These are phyloP conservation scores for Phalacrocorax brasilianus DNA, from an alignment of 2,113 vertebrate species.

Conservation along the genomic window DNA sequence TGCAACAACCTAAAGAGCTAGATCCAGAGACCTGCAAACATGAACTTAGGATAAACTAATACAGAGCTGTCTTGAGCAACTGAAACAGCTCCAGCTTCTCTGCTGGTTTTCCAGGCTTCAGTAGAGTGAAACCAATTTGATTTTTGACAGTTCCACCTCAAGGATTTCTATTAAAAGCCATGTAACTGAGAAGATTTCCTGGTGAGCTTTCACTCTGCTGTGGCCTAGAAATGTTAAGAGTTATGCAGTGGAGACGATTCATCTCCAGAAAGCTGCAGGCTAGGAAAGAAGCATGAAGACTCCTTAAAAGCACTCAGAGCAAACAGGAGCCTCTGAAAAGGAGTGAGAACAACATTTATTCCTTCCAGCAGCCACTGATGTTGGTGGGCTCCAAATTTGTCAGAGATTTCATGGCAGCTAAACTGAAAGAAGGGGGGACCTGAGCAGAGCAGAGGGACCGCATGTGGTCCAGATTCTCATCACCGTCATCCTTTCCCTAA, in stretches of 20 bases:
- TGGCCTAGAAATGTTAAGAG: constrained; percentile 56
- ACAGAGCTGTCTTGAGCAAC: neutral
- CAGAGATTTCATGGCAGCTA: neutral
- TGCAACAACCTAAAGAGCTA: constrained; percentile 3
- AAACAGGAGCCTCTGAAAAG: neutral
- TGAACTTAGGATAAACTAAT: constrained; percentile 33
- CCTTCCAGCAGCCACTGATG: neutral
- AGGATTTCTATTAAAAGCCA: constrained; percentile 61
- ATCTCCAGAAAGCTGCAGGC: constrained; percentile 60
- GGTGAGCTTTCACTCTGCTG: constrained; percentile 45
- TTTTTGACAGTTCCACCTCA: constrained; percentile 68
- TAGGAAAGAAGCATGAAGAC: constrained; percentile 38
- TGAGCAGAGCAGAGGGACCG: neutral
- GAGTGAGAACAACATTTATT: neutral
- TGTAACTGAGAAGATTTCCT: constrained; percentile 63
- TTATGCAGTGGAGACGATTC: constrained; percentile 12
- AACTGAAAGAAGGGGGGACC: neutral
- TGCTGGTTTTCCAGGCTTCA: constrained; percentile 47
- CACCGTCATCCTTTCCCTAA: neutral
- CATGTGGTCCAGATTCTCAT: neutral
- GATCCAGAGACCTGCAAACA: constrained; percentile 6
- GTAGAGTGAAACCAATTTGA: constrained; percentile 56
- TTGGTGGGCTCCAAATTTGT: neutral
- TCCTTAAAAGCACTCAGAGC: constrained; percentile 12
- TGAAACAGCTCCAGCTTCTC: constrained; percentile 40